Percentiles rank a stretch among this genome's conserved stretches.
Evolutionary conservation across 2,888 invertebrate genomes (phyloP).

Genomic region (Eudemis profundana): DNA sequence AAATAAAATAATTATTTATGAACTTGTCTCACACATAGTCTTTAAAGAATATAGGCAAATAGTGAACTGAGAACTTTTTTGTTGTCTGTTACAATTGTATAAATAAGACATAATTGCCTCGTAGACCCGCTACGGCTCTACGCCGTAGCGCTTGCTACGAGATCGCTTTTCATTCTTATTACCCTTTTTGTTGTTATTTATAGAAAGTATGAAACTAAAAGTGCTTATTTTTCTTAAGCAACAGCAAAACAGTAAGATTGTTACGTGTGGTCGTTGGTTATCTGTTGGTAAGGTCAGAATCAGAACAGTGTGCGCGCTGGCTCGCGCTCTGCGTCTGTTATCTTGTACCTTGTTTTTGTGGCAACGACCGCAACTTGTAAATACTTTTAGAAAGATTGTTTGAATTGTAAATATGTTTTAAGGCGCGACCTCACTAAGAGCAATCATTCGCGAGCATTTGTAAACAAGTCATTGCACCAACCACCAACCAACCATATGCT

Average conservation of each 20-base stretch:
- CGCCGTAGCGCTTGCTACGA: slow-evolving; percentile 25
- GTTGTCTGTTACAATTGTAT: too few relatives aligned
- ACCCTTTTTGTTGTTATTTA: too few relatives aligned
- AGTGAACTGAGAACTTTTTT: too few relatives aligned
- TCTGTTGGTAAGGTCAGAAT: slow-evolving; percentile 7
- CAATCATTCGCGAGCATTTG: too few relatives aligned
- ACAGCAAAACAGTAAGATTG: background rate
- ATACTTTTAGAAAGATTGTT: slow-evolving; percentile 4
- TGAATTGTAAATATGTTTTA: slow-evolving; percentile 24
- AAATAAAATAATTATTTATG: too few relatives aligned
- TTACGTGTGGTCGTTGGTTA: background rate
- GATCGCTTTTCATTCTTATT: background rate
- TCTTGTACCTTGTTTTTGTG: slow-evolving; percentile 16
- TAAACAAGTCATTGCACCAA: too few relatives aligned
- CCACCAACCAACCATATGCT: too few relatives aligned
- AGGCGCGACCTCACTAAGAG: too few relatives aligned
- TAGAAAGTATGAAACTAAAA: too few relatives aligned
- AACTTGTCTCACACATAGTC: too few relatives aligned
- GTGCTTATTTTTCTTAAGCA: slow-evolving; percentile 1
- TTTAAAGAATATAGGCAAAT: too few relatives aligned
- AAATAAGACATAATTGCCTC: background rate
- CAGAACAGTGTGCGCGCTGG: background rate
- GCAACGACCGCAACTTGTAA: slow-evolving; percentile 22
- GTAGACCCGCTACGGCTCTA: slow-evolving; percentile 26
- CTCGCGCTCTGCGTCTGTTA: background rate